Conservation (phyloP, 2,888 invertebrate genomes). For the Iselma pallidipennis region DNA sequence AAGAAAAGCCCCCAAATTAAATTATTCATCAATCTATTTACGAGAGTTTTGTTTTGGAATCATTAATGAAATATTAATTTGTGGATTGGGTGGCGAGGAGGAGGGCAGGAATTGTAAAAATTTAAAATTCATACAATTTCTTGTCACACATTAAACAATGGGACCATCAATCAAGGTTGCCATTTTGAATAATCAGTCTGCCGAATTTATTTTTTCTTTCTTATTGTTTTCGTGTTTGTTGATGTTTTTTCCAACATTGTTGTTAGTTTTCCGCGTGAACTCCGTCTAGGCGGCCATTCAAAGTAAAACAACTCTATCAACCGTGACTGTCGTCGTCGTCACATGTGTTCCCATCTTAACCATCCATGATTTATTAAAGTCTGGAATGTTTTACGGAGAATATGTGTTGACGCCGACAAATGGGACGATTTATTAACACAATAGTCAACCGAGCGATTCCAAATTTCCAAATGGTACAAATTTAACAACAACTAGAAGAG, state of each 20-base stretch:
- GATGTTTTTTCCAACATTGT: neutral
- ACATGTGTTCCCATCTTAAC: conserved; percentile 2
- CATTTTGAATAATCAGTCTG: conserved; percentile 1
- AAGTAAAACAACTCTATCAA: conserved; percentile 1
- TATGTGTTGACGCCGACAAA: conserved; percentile 22
- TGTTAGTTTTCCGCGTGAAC: neutral
- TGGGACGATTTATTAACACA: conserved; percentile 22
- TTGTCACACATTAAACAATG: neutral
- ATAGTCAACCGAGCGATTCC: conserved; percentile 10
- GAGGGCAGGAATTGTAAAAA: too few relatives aligned
- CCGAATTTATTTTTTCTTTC: neutral
- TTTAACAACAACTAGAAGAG: neutral
- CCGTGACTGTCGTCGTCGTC: conserved; percentile 3
- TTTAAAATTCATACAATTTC: neutral
- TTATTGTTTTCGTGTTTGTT: neutral
- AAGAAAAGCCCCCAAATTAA: too few relatives aligned
- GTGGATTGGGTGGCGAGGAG: neutral
- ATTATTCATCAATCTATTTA: too few relatives aligned
- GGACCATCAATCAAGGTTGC: neutral
- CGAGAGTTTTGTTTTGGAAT: too few relatives aligned
- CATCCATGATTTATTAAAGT: conserved; percentile 3
- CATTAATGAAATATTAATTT: too few relatives aligned
- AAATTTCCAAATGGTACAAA: neutral
- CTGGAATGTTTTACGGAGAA: conserved; percentile 1
- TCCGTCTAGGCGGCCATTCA: neutral